Base-by-base conservation (phyloP, 2,113 vertebrate genomes). In the Podarcis cretensis region DNA sequence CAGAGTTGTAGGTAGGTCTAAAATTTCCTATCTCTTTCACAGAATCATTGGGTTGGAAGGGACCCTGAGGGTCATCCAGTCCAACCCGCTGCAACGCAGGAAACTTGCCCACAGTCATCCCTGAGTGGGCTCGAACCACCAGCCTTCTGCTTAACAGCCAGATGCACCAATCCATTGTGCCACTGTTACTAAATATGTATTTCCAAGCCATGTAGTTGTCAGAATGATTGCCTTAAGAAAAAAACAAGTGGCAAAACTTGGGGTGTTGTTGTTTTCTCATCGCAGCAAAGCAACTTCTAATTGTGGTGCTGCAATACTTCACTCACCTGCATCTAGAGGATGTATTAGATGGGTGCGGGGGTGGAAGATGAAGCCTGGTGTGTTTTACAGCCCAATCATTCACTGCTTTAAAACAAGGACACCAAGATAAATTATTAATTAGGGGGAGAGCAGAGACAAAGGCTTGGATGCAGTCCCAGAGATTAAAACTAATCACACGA, bases 1-100 rank as follows among this genome's bases (percentile, higher is more conserved):
- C 95, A 97, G 97, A 92, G 98, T 99, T 93, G 91, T 99, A 94
- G 99, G 99, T 99, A 98, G 98, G 98, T 93, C 91, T 59, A 3
- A 40, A 59, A 37, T 13, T 91, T 93, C 48, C 54, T 86, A 88
- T 92, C 54, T 79, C 3, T 79, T 68, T 71, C 3, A 27, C n/a
- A 54, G 48, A 54, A 54, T 54, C 10, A 0, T 54, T 1, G 48
- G 9, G 48, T 54, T 54, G 10, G 10, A 54, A 54, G 48, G 48
- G 9, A 54, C 48, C 48, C 48, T 2, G 10, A 12, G 48, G 48
- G 48, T 54, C 48, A 54, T 54, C 48, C 48, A 54, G 48, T 54
- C 48, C 48, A 54, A 54, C 10, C 48, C 48, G 10, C 48, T 54
- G 48, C 48, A 54, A 54, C 12, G 48, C 10, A 54, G 48, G 48